These are phyloP conservation scores for Neopipo cinnamomea DNA, from an alignment of 2,113 vertebrate genomes.

Conservation along the genomic window DNA sequence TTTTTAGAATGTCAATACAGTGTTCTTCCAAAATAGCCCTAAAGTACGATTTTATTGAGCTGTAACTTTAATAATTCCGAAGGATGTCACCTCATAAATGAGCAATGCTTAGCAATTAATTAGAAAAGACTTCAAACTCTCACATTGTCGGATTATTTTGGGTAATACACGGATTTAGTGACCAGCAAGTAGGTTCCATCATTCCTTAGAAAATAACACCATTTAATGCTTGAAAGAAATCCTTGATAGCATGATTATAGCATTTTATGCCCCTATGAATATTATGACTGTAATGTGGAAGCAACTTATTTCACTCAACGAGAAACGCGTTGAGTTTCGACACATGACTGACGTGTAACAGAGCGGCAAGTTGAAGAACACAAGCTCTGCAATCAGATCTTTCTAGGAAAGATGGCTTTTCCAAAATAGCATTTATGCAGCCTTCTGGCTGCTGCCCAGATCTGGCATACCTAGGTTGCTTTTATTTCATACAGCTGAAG, in stretches of 20 bases:
- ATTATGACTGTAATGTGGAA: background rate
- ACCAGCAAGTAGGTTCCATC: background rate
- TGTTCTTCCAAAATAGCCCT: background rate
- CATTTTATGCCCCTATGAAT: background rate
- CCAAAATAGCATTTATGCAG: conserved; percentile 2
- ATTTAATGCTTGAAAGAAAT: background rate
- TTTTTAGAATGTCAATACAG: background rate
- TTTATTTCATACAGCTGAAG: background rate
- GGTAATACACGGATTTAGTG: background rate
- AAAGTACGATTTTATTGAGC: background rate
- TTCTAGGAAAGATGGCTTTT: conserved; percentile 22
- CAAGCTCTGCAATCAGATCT: background rate
- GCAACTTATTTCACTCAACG: background rate
- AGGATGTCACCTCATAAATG: background rate
- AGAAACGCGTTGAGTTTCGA: background rate
- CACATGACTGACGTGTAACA: background rate
- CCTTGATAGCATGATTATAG: background rate
- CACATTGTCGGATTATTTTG: background rate
- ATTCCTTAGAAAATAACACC: background rate
- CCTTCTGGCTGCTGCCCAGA: conserved; percentile 19
- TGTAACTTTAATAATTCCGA: background rate
- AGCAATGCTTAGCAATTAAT: background rate
- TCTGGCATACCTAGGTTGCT: background rate
- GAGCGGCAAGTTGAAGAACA: background rate
- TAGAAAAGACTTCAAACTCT: background rate